Evolutionary conservation across 2,797 vertebrate species (phyloP).

Genomic region (Orestias chungarensis): DNA sequence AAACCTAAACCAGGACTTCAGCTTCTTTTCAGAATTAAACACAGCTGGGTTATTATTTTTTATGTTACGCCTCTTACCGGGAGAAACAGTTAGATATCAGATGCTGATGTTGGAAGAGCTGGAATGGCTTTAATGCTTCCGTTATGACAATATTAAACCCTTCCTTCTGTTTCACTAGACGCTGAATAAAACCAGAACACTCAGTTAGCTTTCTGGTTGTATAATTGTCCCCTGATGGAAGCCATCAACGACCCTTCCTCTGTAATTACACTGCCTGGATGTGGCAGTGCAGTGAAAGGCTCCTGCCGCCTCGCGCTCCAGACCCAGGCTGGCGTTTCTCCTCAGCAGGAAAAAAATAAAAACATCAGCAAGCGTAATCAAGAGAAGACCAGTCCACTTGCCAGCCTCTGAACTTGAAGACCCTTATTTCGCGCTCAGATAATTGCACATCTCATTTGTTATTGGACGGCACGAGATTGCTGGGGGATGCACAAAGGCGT

Average conservation of each 20-base stretch:
- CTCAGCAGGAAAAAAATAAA: conserved; percentile 31
- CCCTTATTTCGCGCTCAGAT: conserved; percentile 20
- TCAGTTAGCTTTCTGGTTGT: conserved; percentile 6
- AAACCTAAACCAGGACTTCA: background rate
- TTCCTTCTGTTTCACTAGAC: background rate
- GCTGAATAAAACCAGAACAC: background rate
- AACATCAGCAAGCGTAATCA: background rate
- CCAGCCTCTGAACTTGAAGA: conserved; percentile 36
- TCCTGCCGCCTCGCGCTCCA: conserved; percentile 4
- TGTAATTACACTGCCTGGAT: conserved; percentile 39
- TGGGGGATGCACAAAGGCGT: conserved; percentile 18
- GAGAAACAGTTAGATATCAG: conserved; percentile 15
- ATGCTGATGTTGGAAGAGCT: background rate
- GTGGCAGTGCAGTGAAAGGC: conserved; percentile 15
- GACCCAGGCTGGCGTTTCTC: conserved; percentile 39
- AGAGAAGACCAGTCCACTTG: conserved; percentile 17
- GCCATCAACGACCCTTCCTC: background rate
- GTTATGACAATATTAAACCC: background rate
- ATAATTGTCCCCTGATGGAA: conserved; percentile 9
- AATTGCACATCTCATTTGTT: conserved; percentile 30
- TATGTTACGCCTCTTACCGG: background rate
- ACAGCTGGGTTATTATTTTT: background rate
- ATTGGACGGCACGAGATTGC: conserved; percentile 8
- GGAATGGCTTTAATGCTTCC: background rate
- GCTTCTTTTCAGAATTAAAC: background rate